These are phyloP conservation scores for Drosophila mimica DNA, from an alignment of 2,888 invertebrate species.

Conservation along the genomic window DNA sequence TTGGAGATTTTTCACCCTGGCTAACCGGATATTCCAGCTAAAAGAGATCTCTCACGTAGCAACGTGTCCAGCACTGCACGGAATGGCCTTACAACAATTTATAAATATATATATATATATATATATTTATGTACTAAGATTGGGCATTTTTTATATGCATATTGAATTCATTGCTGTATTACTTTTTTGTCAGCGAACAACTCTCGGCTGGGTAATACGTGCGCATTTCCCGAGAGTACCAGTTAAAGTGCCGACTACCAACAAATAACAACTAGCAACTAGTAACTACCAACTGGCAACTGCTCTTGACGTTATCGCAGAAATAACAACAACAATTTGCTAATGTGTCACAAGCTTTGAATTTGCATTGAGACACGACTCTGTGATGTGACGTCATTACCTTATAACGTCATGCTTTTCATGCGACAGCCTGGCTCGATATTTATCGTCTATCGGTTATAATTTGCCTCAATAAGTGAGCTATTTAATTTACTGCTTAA, in stretches of 20 bases:
- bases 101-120: neutral
- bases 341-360: constrained; percentile 36
- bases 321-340: constrained; percentile 9
- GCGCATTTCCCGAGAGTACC: constrained; percentile 22
- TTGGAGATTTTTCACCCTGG: constrained; percentile 29
- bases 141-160: constrained; percentile 17
- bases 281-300: constrained; percentile 23
- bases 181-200: neutral
- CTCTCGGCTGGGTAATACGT: constrained; percentile 36
- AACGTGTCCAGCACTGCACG: constrained; percentile 46
- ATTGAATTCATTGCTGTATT: neutral
- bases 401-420: neutral
- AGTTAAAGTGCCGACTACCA: constrained; percentile 26
- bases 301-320: constrained; percentile 43
- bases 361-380: constrained; percentile 58
- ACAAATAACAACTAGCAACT: constrained; percentile 9
- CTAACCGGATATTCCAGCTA: constrained; percentile 59
- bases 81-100: constrained; percentile 30
- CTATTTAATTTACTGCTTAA: neutral
- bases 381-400: constrained; percentile 43
- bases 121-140: constrained; percentile 8
- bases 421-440: constrained; percentile 30
- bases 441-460: constrained; percentile 21
- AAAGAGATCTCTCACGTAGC: constrained; percentile 45
- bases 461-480: neutral